Base-by-base conservation (phyloP, 2,797 vertebrate species). In the Novumbra hubbsi region DNA sequence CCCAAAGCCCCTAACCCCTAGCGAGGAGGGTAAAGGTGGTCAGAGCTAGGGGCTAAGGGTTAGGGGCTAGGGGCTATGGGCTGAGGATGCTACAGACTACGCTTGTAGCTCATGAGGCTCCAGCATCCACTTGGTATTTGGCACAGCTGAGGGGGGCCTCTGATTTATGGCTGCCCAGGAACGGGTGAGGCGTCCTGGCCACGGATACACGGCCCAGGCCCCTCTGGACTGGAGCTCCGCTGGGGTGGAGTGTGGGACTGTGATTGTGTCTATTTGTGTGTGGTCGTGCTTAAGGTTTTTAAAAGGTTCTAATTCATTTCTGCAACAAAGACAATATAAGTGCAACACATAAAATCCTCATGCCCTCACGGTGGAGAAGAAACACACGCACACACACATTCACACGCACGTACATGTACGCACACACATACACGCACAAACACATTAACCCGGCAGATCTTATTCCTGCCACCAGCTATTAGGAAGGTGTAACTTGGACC, bases 141-240 rank as follows among this genome's bases (percentile, higher is more conserved):
- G 86, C 90, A 86, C 78, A 84, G 83, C 74, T 81, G 83, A 72
- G 83, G 75, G 62, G 68, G 76, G 71, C 38, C 74, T 34, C 60
- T 88, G 88, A 92, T 93, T 92, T 92, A 92, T 75, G 52, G 80
- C 27, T 2, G 48, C 68, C 75, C 30, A 60, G 79, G 77, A 76
- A 70, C 62, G 84, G 76, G 72, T 70, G 83, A 73, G 68, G 76
- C 80, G 68, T 88, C 78, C 75, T 66, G 78, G 85, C 80, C 60
- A 67, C 78, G 80, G 80, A 76, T 79, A 86, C 81, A 81, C 9
- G 6, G 68, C 70, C 70, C 79, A 80, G 81, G 74, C 78, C 67
- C 74, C 71, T 80, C 63, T 6, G 66, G 38, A 74, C 70, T 52
- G 41, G 3, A 32, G 8, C 82, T 79, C 73, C 66, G 57, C 76